These are phyloP conservation scores for Wiebesia pumilae DNA, from an alignment of 1,140 invertebrate species.

Conservation along the genomic window DNA sequence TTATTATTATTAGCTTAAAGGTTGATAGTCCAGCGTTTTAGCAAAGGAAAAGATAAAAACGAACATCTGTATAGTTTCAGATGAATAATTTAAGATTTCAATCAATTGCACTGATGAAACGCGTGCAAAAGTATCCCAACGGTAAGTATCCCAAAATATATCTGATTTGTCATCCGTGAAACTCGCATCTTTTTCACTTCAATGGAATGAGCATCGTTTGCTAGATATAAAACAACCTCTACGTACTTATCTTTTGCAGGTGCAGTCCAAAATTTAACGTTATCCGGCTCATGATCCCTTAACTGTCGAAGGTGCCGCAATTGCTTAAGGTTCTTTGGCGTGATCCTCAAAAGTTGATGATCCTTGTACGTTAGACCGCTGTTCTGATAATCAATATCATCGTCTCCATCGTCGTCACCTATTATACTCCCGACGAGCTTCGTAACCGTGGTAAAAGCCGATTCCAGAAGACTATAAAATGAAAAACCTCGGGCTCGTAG, in stretches of 20 bases:
- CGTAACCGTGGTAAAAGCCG: slow-evolving; percentile 60
- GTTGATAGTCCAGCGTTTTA: too few species aligned
- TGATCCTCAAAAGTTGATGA: slow-evolving; percentile 68
- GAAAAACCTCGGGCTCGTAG: slow-evolving; percentile 61
- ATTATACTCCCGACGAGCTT: slow-evolving; percentile 66
- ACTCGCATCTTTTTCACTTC: not conserved
- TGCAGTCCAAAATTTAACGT: slow-evolving; percentile 76
- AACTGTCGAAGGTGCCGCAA: slow-evolving; percentile 64
- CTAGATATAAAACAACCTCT: not conserved
- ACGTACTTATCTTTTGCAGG: slow-evolving; percentile 63
- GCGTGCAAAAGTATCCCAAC: too few species aligned
- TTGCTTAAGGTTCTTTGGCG: slow-evolving; percentile 62
- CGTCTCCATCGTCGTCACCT: slow-evolving; percentile 61
- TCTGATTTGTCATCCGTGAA: too few species aligned
- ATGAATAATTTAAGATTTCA: too few species aligned
- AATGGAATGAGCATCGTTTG: too few species aligned
- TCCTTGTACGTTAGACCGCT: slow-evolving; percentile 68
- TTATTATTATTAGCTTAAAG: too few species aligned
- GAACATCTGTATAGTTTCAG: too few species aligned
- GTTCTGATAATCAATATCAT: slow-evolving; percentile 58
- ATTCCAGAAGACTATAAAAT: slow-evolving; percentile 64
- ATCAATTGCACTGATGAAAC: too few species aligned
- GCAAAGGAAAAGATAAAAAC: too few species aligned
- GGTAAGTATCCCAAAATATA: too few species aligned
- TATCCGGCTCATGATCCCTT: slow-evolving; percentile 67